phyloP scores from a whole-genome alignment of 2,888 invertebrate genomes.

The Amiota minor region DNA sequence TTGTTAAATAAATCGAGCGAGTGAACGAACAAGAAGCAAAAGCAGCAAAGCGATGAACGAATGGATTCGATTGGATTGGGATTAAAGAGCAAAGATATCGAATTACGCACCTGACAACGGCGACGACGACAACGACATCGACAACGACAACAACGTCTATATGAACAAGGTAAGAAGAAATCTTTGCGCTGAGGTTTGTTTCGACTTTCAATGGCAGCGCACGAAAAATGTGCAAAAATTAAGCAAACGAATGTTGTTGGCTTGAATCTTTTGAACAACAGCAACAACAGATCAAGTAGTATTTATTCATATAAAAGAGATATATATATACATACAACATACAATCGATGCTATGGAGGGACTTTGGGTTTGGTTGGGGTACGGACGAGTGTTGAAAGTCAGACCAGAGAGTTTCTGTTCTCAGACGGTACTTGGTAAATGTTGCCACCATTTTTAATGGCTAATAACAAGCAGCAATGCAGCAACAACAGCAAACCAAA shows the following conservation, averaged over 20 bases:
- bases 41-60: constrained; percentile 59
- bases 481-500: constrained; percentile 32
- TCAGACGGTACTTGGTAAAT: constrained; percentile 35
- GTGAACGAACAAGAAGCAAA: constrained; percentile 52
- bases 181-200: background rate
- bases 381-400: background rate
- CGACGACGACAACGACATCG: constrained; percentile 22
- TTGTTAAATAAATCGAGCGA: constrained; percentile 28
- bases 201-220: constrained; percentile 31
- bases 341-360: background rate
- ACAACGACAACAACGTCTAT: constrained; percentile 34
- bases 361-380: background rate
- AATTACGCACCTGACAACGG: constrained; percentile 71
- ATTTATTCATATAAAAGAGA: background rate
- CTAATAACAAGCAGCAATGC: constrained; percentile 50
- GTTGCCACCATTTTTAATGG: constrained; percentile 52
- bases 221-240: constrained; percentile 27
- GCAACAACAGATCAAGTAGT: background rate
- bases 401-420: background rate
- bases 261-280: background rate
- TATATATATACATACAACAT: too few species aligned
- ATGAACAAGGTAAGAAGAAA: background rate
- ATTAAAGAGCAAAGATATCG: constrained; percentile 71
- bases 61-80: constrained; percentile 62
- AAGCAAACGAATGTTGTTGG: constrained; percentile 15